These are phyloP conservation scores for Chinchilla lanigera DNA, from an alignment of 2,113 vertebrate species.

Conservation along the genomic window DNA sequence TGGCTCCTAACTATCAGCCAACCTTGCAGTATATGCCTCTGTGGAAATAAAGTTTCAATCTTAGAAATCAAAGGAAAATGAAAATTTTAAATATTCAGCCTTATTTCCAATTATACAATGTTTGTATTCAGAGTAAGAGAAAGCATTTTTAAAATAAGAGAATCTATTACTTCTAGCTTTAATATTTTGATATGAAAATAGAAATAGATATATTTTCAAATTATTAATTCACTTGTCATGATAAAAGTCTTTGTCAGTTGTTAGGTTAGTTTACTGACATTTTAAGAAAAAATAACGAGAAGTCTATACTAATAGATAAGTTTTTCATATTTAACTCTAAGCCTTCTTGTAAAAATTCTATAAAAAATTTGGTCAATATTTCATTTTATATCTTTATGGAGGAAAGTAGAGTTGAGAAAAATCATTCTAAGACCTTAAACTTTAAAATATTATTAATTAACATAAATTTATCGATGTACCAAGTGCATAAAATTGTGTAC, in stretches of 20 bases:
- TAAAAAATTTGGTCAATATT: neutral
- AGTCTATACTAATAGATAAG: neutral
- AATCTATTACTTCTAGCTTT: neutral
- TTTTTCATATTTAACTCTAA: neutral
- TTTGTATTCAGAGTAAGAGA: constrained; percentile 19
- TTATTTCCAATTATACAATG: neutral
- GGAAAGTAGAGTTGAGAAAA: neutral
- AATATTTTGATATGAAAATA: neutral
- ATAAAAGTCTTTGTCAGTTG: neutral
- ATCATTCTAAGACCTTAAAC: neutral
- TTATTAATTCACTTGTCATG: neutral
- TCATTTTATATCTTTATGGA: neutral
- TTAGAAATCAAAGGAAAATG: constrained; percentile 64
- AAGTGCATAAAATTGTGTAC: neutral
- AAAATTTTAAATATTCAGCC: constrained; percentile 35
- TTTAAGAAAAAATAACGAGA: neutral
- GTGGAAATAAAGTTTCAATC: constrained; percentile 60
- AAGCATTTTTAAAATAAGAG: neutral
- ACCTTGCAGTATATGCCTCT: constrained; percentile 41
- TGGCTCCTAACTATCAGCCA: constrained; percentile 67
- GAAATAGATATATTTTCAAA: neutral
- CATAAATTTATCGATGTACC: neutral
- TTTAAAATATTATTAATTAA: neutral
- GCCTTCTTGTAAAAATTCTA: neutral
- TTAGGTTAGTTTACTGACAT: neutral